Percentiles rank a stretch among this genome's conserved stretches.
These are phyloP conservation scores for Sebastes dallii DNA, from an alignment of 2,797 vertebrate genomes.

Conservation along the genomic window DNA sequence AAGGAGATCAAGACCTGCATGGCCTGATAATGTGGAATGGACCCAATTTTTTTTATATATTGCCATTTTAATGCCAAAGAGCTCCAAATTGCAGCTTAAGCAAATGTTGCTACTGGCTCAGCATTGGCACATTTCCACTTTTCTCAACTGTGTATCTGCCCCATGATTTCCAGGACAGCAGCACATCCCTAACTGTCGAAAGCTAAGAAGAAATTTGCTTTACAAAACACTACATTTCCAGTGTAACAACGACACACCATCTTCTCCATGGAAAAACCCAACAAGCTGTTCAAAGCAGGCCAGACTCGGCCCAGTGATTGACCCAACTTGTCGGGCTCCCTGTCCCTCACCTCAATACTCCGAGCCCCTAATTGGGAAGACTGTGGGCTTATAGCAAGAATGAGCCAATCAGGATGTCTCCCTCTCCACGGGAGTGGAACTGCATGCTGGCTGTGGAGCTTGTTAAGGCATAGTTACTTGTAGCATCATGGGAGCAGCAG, in stretches of 20 bases:
- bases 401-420: conserved; percentile 67
- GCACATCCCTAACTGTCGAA: conserved; percentile 1
- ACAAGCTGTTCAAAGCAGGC: conserved; percentile 32
- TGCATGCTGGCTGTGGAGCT: conserved; percentile 66
- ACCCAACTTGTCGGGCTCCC: conserved; percentile 50
- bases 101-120: conserved; percentile 33
- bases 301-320: conserved; percentile 41
- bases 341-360: conserved; percentile 58
- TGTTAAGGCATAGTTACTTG: conserved; percentile 66
- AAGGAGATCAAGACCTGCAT: conserved; percentile 26
- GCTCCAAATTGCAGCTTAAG: conserved; percentile 26
- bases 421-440: conserved; percentile 72
- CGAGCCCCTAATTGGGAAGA: conserved; percentile 64
- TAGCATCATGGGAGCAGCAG: conserved; percentile 49
- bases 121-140: conserved; percentile 28
- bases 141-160: neutral
- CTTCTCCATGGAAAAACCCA: conserved; percentile 1
- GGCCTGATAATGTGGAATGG: conserved; percentile 40
- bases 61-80: conserved; percentile 34
- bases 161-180: conserved; percentile 25
- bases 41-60: conserved; percentile 15
- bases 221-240: conserved; percentile 27
- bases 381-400: conserved; percentile 51
- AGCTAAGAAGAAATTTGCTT: conserved; percentile 8
- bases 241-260: neutral